Evolutionary conservation across 2,888 invertebrate species (phyloP), one percentile per base, ranked within the genome.

Genomic region (Aleiodes leptofemur): DNA sequence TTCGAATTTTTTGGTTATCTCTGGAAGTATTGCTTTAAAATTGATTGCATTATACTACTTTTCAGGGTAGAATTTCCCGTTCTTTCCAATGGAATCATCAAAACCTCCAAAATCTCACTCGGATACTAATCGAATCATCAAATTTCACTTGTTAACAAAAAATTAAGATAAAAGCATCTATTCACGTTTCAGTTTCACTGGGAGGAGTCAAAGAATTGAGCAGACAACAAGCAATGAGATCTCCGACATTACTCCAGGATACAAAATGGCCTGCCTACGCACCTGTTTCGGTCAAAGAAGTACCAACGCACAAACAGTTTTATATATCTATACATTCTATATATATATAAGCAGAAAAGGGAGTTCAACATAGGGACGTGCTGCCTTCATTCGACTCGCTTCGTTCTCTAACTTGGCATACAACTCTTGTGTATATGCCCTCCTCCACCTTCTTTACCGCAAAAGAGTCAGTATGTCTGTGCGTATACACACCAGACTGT

Each of bases 211-310:
- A 56, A 56, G 16, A 57, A 57, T 38, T 38, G 38, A 38, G 8
- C 38, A 38, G 38, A 13, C 53, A 14, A 57, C 11, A 57, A 57
- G 13, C 11, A 31, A 34, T 34, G 31, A 59, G 38, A 38, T 38
- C 14, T 38, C 59, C 13, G 38, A 59, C 59, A 31, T 38, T 38
- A 14, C 34, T 34, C 38, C 38, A 38, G 23, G 43, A 48, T 51
- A 68, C 68, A 68, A 68, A 68, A 68, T 68, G 51, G 68, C 68
- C 51, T 68, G 68, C 68, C 64, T 68, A 68, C 68, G 34, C 68
- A 68, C 68, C 68, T 68, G 68, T 51, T 68, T 31, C 68, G 50
- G 51, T 51, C 34, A 68, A 34, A 68, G 50, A 50, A 29, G 11
- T 14, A 51, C 50, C 23, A 51, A 29, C 29, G 31, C n/a, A 29